Base-by-base conservation (phyloP, 2,888 invertebrate species). In the Amblyjoppa proteus region DNA sequence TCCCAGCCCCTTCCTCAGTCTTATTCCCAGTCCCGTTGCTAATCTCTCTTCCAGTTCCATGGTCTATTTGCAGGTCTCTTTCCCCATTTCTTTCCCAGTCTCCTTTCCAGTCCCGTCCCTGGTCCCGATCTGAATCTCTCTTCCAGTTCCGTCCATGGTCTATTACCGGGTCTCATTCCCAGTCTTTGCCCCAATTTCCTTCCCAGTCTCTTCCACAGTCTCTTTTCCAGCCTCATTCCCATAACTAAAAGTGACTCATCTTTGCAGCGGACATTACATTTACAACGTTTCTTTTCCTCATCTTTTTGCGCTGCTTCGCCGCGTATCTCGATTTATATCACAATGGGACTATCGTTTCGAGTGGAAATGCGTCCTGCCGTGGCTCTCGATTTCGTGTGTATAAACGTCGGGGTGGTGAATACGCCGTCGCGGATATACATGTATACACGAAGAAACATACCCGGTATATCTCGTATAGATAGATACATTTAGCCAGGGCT, bases 401-500 rank as follows among this genome's bases (percentile, higher is more conserved):
- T 64, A 64, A 64, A 64, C 34, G 64, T 64, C 64, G 64, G 34
- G 64, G 6, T 34, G 34, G 16, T 64, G 64, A 4, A 49, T 64
- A 64, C 75, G 31, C n/a, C 75, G 9, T 66, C 66, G 25, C 45
- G 75, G 25, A 74, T 74, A 28, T 68, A 28, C 61, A 28, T 58
- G 58, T 69, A 61, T 61, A 79, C 41, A 79, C 78, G 78, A 79
- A 45, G 70, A 71, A 77, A 77, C 71, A 82, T 66, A 49, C 34
- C 56, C 49, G 53, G n/a, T 76, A 73, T 66, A 69, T n/a, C 25
- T 64, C 79, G 61, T 68, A 85, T 69, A 51, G 56, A 76, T 71
- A 68, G n/a, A 38, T 81, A 87, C 64, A 75, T 73, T 84, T 53
- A 61, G 64, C 51, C 28, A 51, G 58, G 41, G 51, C 28, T 49